A percentile compares a stretch with the other conserved stretches of the same genome.
phyloP scores from a whole-genome alignment of 2,888 invertebrate genomes.

The Euzophera pinguis region DNA sequence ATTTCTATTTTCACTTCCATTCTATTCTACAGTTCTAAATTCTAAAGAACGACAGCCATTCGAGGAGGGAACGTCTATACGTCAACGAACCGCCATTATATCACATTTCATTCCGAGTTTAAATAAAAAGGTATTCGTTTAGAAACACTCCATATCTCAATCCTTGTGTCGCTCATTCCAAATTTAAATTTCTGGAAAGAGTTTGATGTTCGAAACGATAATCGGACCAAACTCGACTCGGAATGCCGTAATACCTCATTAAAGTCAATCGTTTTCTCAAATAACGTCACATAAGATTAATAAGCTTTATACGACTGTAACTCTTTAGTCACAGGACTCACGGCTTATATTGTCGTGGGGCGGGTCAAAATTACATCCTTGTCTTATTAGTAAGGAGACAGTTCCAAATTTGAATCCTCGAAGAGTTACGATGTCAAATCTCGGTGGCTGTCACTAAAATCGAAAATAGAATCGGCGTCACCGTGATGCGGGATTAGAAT shows the following conservation, averaged over 20 bases:
- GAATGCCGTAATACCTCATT: conserved; percentile 74
- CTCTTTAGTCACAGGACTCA: conserved; percentile 35
- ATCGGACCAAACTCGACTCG: conserved; percentile 56
- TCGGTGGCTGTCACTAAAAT: conserved; percentile 55
- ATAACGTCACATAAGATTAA: conserved; percentile 22
- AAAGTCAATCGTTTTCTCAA: conserved; percentile 43
- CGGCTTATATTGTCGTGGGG: conserved; percentile 38
- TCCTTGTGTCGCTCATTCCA: conserved; percentile 57
- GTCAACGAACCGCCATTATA: conserved; percentile 56
- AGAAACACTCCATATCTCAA: conserved; percentile 67
- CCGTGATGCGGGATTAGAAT: conserved; percentile 34
- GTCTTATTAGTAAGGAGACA: conserved; percentile 32
- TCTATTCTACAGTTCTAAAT: conserved; percentile 30
- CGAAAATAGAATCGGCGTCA: conserved; percentile 53
- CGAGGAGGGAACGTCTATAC: conserved; percentile 43
- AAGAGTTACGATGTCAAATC: conserved; percentile 71
- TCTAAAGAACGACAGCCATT: conserved; percentile 33
- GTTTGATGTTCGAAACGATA: conserved; percentile 70
- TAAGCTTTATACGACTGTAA: conserved; percentile 37
- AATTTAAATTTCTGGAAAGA: conserved; percentile 74
- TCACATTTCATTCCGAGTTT: conserved; percentile 65
- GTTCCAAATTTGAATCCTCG: conserved; percentile 65
- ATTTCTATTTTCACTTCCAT: conserved; percentile 20
- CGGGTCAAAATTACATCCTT: conserved; percentile 33
- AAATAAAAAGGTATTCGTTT: conserved; percentile 61